Evolutionary conservation across 2,888 invertebrate species (phyloP).

Genomic region (Cephus pulcher): DNA sequence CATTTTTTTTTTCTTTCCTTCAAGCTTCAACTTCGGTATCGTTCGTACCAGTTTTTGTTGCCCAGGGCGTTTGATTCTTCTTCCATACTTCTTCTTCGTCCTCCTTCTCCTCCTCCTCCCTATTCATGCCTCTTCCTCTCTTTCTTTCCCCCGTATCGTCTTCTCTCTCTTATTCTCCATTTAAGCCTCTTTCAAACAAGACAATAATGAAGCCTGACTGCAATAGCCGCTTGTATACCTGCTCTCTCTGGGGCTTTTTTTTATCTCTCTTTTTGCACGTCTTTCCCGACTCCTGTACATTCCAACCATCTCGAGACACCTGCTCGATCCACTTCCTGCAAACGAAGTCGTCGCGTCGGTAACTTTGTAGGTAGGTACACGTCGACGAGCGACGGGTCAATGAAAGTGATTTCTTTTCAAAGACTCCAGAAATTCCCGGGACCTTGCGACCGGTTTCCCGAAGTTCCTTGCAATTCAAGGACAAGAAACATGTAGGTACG

Average conservation of each 20-base stretch:
- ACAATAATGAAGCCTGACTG: neutral
- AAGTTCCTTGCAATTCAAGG: neutral
- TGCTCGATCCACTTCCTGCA: slow-evolving; percentile 1
- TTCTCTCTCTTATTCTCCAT: slow-evolving; percentile 11
- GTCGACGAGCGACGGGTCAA: neutral
- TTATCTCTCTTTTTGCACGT: neutral
- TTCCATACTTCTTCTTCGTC: neutral
- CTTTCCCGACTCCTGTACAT: neutral
- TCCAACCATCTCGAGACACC: neutral
- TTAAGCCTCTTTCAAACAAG: slow-evolving; percentile 30
- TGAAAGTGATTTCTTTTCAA: slow-evolving; percentile 3
- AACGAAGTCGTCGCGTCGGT: neutral
- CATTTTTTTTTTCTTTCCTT: neutral
- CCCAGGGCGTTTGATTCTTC: slow-evolving; percentile 29
- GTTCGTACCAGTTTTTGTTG: slow-evolving; percentile 43
- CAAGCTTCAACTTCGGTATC: neutral
- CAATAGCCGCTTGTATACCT: neutral
- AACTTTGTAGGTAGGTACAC: neutral
- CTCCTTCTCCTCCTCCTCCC: neutral
- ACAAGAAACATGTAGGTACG: neutral
- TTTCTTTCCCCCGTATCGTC: neutral
- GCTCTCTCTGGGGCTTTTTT: neutral
- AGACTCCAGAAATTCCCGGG: neutral
- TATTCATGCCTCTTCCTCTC: neutral
- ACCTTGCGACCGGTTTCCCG: slow-evolving; percentile 1